phyloP scores from a whole-genome alignment of 2,888 invertebrate species.

The Tetragonisca angustula region DNA sequence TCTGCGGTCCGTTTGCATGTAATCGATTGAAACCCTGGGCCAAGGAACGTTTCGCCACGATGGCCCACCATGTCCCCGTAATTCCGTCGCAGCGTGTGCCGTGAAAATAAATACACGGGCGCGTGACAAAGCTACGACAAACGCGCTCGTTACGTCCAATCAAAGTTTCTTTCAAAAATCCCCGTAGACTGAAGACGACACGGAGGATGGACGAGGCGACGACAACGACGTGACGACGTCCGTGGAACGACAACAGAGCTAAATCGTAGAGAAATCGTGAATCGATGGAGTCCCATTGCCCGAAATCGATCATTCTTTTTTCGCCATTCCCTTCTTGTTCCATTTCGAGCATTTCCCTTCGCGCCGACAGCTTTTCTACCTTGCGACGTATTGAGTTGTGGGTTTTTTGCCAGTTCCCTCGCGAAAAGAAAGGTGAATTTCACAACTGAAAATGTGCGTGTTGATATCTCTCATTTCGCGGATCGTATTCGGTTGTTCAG shows the following conservation, averaged over 20 bases:
- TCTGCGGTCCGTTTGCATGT: slow-evolving; percentile 28
- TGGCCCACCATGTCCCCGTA: neutral
- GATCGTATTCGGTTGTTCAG: no score
- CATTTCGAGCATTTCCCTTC: neutral
- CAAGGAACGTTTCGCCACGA: slow-evolving; percentile 20
- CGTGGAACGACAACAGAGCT: slow-evolving; percentile 19
- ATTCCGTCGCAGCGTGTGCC: neutral
- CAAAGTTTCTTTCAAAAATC: slow-evolving; percentile 41
- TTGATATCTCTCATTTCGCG: no score
- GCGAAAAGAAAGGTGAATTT: no score
- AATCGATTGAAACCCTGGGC: slow-evolving; percentile 43
- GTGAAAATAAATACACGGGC: slow-evolving; percentile 56
- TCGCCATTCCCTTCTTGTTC: slow-evolving; percentile 4
- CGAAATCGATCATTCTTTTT: slow-evolving; percentile 21
- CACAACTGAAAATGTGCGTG: no score
- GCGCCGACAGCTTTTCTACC: neutral
- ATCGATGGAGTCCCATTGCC: slow-evolving; percentile 6
- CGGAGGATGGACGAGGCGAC: neutral
- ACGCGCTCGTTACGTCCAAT: slow-evolving; percentile 45
- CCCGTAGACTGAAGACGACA: neutral
- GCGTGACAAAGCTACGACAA: slow-evolving; percentile 53
- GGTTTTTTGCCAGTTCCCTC: neutral
- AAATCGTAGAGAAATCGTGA: slow-evolving; percentile 23
- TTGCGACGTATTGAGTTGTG: neutral
- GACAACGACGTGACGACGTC: neutral